Base-by-base conservation (phyloP, 2,797 vertebrate species). In the Molossus alvarezi region DNA sequence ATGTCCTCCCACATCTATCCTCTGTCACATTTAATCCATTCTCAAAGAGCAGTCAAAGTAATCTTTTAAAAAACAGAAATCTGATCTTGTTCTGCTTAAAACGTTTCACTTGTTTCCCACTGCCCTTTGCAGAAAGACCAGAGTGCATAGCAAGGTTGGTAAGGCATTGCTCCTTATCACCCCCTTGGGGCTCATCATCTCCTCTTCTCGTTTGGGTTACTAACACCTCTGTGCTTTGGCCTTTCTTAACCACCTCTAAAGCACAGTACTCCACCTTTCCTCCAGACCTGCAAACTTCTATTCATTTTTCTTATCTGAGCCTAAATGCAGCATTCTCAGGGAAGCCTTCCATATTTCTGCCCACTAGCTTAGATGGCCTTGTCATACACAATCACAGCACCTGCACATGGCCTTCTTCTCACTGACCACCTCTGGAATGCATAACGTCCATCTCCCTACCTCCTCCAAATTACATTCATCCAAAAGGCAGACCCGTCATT, bases 61-160 rank as follows among this genome's bases (percentile, higher is more conserved):
- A 65, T 82, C 3, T 92, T 80, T 71, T 20, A 9, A 95, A 90
- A 80, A 41, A 65, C 3, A 79, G 12, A 10, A 93, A 86, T n/a
- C 1, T 41, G 41, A 67, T 65, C 37, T 77, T 79, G 23, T 69
- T 75, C 65, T 29, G 48, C 9, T 80, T 71, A 69, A 69, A 84
- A 79, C 4, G 9, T 64, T 86, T 53, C 4, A 23, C n/a, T 65
- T 29, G 0, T 21, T 92, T 58, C 20, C 9, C 29, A 53, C 5
- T 57, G 4, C 55, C 17, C 15, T 83, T 73, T 88, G 37, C 3
- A 57, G 29, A 71, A 71, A 83, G 2, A 37, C 4, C 21, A 25
- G 9, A 17, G 5, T 57, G 17, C 2, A 75, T 17, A 17, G 33
- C 45, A 27, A 64, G 27, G 18, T 23, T 51, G 11, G 6, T 37